Percentiles rank a stretch among this genome's conserved stretches.
phyloP scores from a whole-genome alignment of 2,113 vertebrate genomes.

The Rhadina sibilatrix region DNA sequence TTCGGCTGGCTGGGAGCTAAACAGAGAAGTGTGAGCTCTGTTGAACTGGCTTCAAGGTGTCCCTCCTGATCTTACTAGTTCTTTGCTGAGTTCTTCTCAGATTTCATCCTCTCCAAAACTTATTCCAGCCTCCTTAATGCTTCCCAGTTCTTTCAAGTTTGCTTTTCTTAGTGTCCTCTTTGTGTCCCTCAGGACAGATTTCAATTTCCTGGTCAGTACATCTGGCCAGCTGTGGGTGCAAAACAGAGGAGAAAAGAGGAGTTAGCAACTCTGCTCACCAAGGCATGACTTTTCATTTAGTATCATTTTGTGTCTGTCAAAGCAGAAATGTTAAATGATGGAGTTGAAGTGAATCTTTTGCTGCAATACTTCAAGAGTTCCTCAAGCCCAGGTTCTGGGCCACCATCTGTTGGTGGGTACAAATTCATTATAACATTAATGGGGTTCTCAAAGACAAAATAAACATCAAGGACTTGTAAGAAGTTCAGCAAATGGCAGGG shows the following conservation, averaged over 20 bases:
- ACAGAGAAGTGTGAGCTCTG: not conserved
- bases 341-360: not conserved
- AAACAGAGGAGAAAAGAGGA: not conserved
- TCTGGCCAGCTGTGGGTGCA: slow-evolving; percentile 84
- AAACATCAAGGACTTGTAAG: not conserved
- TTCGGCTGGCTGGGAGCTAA: not conserved
- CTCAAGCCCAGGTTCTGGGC: not conserved
- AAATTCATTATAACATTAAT: not conserved
- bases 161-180: slow-evolving; percentile 10
- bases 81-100: not conserved
- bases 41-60: not conserved
- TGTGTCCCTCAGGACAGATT: slow-evolving; percentile 77
- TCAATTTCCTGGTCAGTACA: slow-evolving; percentile 84
- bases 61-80: not conserved
- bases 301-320: not conserved
- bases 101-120: slow-evolving; percentile 22
- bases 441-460: not conserved
- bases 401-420: not conserved
- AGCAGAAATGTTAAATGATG: not conserved
- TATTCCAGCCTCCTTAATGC: not conserved
- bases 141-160: not conserved
- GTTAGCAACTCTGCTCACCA: not conserved
- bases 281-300: not conserved
- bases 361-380: not conserved
- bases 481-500: not conserved